phyloP scores from a whole-genome alignment of 2,888 invertebrate genomes.

The Myopa testacea region DNA sequence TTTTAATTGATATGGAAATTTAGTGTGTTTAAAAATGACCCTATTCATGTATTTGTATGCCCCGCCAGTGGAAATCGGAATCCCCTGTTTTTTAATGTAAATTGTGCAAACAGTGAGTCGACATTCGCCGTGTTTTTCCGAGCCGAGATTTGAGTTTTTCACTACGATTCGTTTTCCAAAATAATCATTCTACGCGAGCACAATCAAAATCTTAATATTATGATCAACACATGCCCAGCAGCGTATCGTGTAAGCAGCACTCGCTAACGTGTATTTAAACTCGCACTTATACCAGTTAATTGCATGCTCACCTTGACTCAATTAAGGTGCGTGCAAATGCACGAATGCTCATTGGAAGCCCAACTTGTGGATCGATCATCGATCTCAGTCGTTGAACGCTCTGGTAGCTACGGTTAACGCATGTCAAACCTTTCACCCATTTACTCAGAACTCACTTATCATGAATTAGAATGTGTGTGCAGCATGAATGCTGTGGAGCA shows the following conservation, averaged over 20 bases:
- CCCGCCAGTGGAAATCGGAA: too few species aligned
- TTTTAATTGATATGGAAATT: too few species aligned
- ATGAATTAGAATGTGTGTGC: neutral
- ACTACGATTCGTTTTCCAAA: too few species aligned
- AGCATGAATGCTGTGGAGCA: neutral
- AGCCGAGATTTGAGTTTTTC: too few species aligned
- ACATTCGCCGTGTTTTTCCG: too few species aligned
- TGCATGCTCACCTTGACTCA: constrained; percentile 32
- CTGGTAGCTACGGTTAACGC: neutral
- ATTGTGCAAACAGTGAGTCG: too few species aligned
- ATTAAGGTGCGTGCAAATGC: constrained; percentile 27
- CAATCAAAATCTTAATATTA: neutral
- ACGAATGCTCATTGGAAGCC: constrained; percentile 8
- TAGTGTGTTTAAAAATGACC: too few species aligned
- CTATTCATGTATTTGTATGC: too few species aligned
- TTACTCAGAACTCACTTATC: neutral
- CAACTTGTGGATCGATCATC: neutral
- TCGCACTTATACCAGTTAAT: neutral
- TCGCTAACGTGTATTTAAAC: neutral
- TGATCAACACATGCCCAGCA: neutral
- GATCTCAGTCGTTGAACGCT: neutral
- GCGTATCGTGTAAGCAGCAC: neutral
- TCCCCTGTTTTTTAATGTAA: too few species aligned
- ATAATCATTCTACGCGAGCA: too few species aligned
- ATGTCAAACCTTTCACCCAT: neutral